A percentile compares a stretch with the other conserved stretches of the same genome.
phyloP scores from a whole-genome alignment of 2,888 invertebrate species.

The Sinohyriopsis cumingii region DNA sequence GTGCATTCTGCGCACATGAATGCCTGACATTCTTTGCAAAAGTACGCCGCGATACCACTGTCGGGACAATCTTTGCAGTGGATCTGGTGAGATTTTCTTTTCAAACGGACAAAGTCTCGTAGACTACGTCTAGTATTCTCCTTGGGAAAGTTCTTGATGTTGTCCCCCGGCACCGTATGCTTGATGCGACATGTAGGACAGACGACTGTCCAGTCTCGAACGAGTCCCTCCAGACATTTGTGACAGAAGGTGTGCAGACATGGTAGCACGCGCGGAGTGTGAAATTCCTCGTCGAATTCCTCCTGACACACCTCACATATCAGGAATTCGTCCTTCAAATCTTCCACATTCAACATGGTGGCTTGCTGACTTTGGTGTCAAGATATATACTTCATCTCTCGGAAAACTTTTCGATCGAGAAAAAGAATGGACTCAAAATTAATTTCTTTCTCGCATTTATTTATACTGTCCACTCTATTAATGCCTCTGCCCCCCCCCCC shows the following conservation, averaged over 20 bases:
- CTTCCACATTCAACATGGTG: constrained; percentile 35
- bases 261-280: constrained; percentile 39
- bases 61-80: constrained; percentile 45
- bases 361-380: no score
- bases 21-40: constrained; percentile 46
- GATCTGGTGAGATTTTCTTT: constrained; percentile 40
- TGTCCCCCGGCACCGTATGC: constrained; percentile 37
- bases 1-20: constrained; percentile 48
- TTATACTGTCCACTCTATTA: no score
- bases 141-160: constrained; percentile 37
- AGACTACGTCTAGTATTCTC: constrained; percentile 40
- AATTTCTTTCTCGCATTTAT: no score
- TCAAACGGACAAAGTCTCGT: constrained; percentile 43
- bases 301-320: constrained; percentile 42
- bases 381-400: no score
- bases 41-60: constrained; percentile 32
- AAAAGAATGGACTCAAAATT: no score
- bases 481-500: no score
- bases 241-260: constrained; percentile 44
- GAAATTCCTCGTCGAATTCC: constrained; percentile 43
- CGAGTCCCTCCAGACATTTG: constrained; percentile 38
- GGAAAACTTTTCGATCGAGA: no score
- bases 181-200: constrained; percentile 44
- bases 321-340: constrained; percentile 43
- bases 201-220: constrained; percentile 41